Evolutionary conservation across 2,888 invertebrate genomes (phyloP), one percentile per base, ranked within the genome.

Genomic region (Venustoraphidia nigricollis): DNA sequence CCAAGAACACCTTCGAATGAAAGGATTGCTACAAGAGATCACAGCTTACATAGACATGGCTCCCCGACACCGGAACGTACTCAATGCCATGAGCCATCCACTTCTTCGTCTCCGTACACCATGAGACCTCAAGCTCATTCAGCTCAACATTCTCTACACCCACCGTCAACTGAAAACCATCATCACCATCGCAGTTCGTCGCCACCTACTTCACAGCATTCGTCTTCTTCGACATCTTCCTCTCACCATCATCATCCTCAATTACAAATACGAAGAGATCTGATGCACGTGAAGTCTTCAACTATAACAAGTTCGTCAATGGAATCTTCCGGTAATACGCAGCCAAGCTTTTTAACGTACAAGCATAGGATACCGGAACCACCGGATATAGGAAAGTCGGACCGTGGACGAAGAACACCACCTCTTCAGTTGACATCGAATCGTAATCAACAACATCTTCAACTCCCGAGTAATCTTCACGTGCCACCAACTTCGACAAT

Each of bases 211-310:
- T 62, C 52, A 71, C 69, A 44, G 68, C 69, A 3, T 71, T 69
- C 42, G 68, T 70, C 62, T 68, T 70, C 4, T 68, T 70, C 38
- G 69, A 70, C 54, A 68, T 68, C 57, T 27, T 27, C 27, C 6
- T 27, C 51, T 3, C 47, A 45, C 3, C 47, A 48, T 10, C 64
- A 60, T 54, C 68, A 50, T 57, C 66, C 53, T 62, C 59, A 62
- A 49, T 62, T 88, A 40, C 86, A 88, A 60, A 87, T 88, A 48
- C 73, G 88, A 45, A 71, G 87, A 60, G 88, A 88, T 61, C 69
- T 88, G 39, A 77, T 83, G 57, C 75, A 76, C 63, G 68, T 75
- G 40, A 63, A 59, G 1, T 56, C 63, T 42, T 64, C 65, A 9
- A 54, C 64, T 9, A 61, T 74, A 54, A 62, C 47, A 34, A 42